Percentiles rank a stretch among this genome's conserved stretches.
Conservation (phyloP, 2,888 invertebrate species). For the Nyleta sp. region DNA sequence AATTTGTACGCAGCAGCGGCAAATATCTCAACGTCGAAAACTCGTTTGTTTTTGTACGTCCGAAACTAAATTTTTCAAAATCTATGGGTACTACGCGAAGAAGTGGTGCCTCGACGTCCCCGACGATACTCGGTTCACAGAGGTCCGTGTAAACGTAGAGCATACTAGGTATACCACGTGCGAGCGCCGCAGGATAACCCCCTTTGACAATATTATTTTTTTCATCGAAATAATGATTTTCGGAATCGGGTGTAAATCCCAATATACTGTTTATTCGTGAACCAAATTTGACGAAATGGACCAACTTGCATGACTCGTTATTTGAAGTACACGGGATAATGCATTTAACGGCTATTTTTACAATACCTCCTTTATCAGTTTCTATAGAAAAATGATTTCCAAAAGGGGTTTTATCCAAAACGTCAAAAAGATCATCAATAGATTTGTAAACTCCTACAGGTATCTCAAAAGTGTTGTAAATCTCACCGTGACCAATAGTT, state of each 20-base stretch:
- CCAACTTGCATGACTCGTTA: not conserved
- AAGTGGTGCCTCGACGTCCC: constrained; percentile 12
- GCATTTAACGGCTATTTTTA: constrained; percentile 10
- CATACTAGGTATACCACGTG: constrained; percentile 1
- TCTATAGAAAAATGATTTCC: constrained; percentile 54
- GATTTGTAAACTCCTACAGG: constrained; percentile 3
- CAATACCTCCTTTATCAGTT: constrained; percentile 24
- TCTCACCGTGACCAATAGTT: not conserved
- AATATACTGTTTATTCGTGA: not conserved
- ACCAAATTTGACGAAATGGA: not conserved
- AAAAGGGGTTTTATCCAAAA: constrained; percentile 29
- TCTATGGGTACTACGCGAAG: constrained; percentile 25
- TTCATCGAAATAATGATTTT: not conserved
- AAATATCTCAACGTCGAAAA: not conserved
- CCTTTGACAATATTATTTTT: not conserved
- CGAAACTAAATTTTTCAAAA: constrained; percentile 5
- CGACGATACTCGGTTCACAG: constrained; percentile 5
- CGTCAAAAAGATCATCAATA: not conserved
- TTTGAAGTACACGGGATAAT: not conserved
- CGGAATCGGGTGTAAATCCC: not conserved
- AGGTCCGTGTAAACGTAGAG: constrained; percentile 21
- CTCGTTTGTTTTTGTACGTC: not conserved
- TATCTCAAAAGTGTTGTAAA: constrained; percentile 1
- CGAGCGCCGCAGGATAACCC: not conserved
- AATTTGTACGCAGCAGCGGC: not conserved